Base-by-base conservation (phyloP, 2,888 invertebrate genomes). In the Elmis aenea region DNA sequence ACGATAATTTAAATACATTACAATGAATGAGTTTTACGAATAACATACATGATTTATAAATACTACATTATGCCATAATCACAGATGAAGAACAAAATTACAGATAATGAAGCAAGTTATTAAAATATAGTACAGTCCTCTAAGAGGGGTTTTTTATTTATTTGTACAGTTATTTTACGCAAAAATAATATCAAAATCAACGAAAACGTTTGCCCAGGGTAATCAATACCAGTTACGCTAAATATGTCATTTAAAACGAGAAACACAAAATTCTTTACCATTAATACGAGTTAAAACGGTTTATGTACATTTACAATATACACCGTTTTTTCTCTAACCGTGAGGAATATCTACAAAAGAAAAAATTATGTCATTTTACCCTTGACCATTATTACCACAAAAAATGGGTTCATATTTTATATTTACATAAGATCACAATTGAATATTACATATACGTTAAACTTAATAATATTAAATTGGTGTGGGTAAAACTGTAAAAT, bases 401-500 rank as follows among this genome's bases (percentile, higher is more conserved):
- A 12, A 26, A 9, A 13, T 10, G 9, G 39, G 33, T 40, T 36
- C 33, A 22, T 38, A 37, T 40, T 45, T 31, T 36, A n/a, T 66
- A 66, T 65, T 50, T 65, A 66, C 63, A 64, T 48, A 56, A 61
- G 64, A 67, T 67, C 66, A 67, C 67, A 67, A 62, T 66, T 61
- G 57, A 64, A 61, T 53, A 58, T 62, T 66, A 64, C 65, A 64
- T 65, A n/a, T n/a, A 18, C 8, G 8, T 18, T 18, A 18, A 18
- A 18, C 5, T 18, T 18, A 18, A 25, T 25, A 25, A 24, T 37
- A 48, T 83, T 86, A 89, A 73, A 89, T 88, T 58, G 90, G 87
- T 50, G 89, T 90, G 14, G 90, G 87, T 61, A 91, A 76, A 47
- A 91, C 85, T 54, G 89, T 87, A 66, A 89, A 92, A 71, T 93